These are phyloP conservation scores for Sturnira hondurensis DNA, from an alignment of 2,113 vertebrate species.

Conservation along the genomic window DNA sequence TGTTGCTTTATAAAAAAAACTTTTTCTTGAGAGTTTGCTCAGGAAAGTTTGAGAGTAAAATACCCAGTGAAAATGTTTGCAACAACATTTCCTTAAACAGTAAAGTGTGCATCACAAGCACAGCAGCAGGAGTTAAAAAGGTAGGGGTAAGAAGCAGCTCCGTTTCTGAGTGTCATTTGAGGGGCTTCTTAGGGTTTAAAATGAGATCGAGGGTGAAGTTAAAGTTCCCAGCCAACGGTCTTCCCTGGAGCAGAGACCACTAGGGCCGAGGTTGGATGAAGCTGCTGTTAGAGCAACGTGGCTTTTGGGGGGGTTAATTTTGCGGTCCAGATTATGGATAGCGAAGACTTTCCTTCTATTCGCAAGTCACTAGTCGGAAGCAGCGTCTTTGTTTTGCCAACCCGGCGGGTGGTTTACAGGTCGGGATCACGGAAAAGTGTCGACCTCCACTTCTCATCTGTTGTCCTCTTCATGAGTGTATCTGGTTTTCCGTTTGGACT, in stretches of 20 bases:
- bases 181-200: neutral
- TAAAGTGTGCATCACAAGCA: neutral
- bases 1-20: constrained; percentile 24
- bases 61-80: neutral
- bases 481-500: neutral
- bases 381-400: neutral
- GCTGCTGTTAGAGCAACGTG: neutral
- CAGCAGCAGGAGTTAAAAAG: neutral
- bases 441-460: neutral
- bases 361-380: neutral
- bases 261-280: neutral
- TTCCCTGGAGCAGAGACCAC: neutral
- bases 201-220: neutral
- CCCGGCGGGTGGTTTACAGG: neutral
- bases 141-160: neutral
- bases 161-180: neutral
- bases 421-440: neutral
- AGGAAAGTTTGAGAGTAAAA: constrained; percentile 16
- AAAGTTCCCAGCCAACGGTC: neutral
- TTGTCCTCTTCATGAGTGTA: neutral
- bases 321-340: neutral
- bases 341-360: neutral
- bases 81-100: constrained; percentile 37
- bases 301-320: neutral
- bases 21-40: constrained; percentile 35